A percentile compares a stretch with the other conserved stretches of the same genome.
These are phyloP conservation scores for Phrynocephalus forsythii DNA, from an alignment of 2,797 vertebrate species.

Conservation along the genomic window DNA sequence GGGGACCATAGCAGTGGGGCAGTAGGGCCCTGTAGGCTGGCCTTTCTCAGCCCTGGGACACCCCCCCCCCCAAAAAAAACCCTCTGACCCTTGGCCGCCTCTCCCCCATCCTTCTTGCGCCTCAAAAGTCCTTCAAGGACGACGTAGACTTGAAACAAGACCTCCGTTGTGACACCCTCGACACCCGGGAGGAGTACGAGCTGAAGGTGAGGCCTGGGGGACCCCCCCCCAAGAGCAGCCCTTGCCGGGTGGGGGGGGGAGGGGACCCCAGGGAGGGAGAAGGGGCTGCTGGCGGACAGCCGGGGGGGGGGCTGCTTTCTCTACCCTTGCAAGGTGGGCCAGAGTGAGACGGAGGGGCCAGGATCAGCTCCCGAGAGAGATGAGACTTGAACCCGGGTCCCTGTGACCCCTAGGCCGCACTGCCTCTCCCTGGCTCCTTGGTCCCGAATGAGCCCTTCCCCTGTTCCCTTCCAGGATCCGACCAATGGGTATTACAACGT, in stretches of 20 bases:
- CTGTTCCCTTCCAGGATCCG: slow-evolving; percentile 82
- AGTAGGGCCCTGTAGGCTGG: no score
- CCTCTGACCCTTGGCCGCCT: no score
- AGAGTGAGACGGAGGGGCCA: no score
- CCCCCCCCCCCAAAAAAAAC: no score
- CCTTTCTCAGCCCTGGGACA: no score
- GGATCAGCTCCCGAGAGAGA: no score
- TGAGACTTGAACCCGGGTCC: no score
- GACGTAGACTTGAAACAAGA: slow-evolving; percentile 96
- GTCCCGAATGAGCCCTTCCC: background rate
- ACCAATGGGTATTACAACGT: slow-evolving; percentile 98
- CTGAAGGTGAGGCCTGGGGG: slow-evolving; percentile 83
- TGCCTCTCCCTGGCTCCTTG: background rate
- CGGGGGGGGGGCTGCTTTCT: no score
- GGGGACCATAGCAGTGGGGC: no score
- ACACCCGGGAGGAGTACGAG: slow-evolving; percentile 93
- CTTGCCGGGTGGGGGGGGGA: fast-evolving
- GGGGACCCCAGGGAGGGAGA: no score
- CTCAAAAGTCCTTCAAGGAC: slow-evolving; percentile 93
- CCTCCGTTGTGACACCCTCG: slow-evolving; percentile 87
- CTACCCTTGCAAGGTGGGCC: no score
- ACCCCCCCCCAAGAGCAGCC: no score
- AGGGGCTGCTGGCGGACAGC: background rate
- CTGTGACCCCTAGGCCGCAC: background rate
- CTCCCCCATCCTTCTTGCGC: slow-evolving; percentile 75